These are phyloP conservation scores for Zeuzera pyrina DNA, from an alignment of 2,888 invertebrate species.

Conservation along the genomic window DNA sequence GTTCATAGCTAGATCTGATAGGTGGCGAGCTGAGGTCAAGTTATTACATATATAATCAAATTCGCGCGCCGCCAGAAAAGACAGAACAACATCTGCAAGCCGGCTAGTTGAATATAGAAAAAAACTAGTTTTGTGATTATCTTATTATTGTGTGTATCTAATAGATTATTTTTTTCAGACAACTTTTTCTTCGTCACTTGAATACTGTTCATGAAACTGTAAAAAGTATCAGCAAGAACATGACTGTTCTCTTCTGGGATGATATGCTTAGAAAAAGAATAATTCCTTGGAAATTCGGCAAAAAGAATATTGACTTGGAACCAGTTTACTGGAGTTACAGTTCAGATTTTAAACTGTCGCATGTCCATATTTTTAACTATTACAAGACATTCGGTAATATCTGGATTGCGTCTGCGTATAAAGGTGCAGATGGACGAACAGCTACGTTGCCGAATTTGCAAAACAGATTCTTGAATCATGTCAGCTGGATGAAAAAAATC, in stretches of 20 bases:
- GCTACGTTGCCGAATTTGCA: constrained; percentile 69
- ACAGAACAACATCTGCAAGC: no score
- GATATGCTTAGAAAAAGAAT: constrained; percentile 81
- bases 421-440: constrained; percentile 78
- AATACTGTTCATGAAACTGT: constrained; percentile 63
- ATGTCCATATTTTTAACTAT: constrained; percentile 31
- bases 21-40: no score
- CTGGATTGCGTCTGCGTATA: constrained; percentile 90
- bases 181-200: constrained; percentile 77
- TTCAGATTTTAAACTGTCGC: constrained; percentile 28
- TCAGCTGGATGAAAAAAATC: constrained; percentile 78
- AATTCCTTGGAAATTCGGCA: constrained; percentile 48
- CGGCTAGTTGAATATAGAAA: no score
- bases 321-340: constrained; percentile 83
- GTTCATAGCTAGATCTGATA: no score
- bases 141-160: no score
- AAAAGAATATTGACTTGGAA: constrained; percentile 66
- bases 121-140: no score
- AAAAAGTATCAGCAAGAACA: constrained; percentile 50
- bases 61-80: no score
- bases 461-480: constrained; percentile 80
- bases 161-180: constrained; percentile 43
- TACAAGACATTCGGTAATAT: constrained; percentile 73
- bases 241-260: constrained; percentile 84
- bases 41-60: no score